Conservation (phyloP, 2,888 invertebrate species). For the Cosmopolites sordidus region DNA sequence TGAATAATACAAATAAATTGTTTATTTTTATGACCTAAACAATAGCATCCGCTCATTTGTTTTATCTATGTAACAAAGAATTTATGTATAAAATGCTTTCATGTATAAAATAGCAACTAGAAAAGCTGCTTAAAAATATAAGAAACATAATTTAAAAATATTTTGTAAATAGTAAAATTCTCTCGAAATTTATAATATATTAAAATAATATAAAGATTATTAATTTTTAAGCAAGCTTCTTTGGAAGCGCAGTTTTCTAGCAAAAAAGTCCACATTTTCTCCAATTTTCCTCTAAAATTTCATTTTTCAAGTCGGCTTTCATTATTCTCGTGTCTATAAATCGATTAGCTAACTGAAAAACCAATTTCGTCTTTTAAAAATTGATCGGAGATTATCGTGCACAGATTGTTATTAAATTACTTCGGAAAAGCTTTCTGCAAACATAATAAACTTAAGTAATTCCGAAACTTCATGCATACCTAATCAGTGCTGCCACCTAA, state of each 20-base stretch:
- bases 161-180: no score
- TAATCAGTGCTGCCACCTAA: constrained; percentile 4
- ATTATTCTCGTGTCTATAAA: neutral
- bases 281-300: no score
- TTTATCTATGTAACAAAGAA: neutral
- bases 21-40: no score
- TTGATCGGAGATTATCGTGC: neutral
- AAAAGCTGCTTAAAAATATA: neutral
- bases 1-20: no score
- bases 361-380: neutral
- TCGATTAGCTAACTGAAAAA: neutral
- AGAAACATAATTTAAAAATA: no score
- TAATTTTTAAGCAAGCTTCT: no score
- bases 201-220: no score
- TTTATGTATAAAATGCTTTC: neutral
- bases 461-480: constrained; percentile 12
- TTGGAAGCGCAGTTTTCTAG: no score
- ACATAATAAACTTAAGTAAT: constrained; percentile 10
- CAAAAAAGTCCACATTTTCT: no score
- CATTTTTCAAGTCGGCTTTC: no score
- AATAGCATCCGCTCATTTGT: neutral
- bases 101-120: neutral
- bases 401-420: constrained; percentile 1
- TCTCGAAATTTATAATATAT: no score
- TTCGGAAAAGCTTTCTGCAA: constrained; percentile 10